phyloP scores from a whole-genome alignment of 2,797 vertebrate species.

The Phoxinus dragarum region DNA sequence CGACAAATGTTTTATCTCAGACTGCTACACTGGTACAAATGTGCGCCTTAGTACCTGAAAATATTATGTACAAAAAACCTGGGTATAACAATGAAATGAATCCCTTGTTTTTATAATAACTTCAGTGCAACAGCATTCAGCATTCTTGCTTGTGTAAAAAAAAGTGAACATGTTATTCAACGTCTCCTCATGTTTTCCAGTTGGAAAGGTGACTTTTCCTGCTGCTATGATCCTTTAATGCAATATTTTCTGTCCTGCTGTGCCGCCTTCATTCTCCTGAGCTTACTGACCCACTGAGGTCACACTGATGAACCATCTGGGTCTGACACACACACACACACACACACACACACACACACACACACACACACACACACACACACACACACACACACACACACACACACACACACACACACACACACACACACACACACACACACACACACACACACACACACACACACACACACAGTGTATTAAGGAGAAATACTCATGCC shows the following conservation, averaged over 20 bases:
- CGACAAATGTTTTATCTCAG: neutral
- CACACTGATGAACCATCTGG: constrained; percentile 55
- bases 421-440: too few relatives aligned
- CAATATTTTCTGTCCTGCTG: constrained; percentile 26
- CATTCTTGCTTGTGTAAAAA: neutral
- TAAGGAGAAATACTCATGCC: constrained; percentile 34
- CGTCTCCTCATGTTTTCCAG: constrained; percentile 6
- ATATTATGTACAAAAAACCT: neutral
- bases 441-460: too few relatives aligned
- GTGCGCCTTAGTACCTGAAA: neutral
- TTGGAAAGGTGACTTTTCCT: constrained; percentile 43
- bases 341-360: constrained; percentile 27
- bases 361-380: too few relatives aligned
- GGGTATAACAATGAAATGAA: neutral
- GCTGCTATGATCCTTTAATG: constrained; percentile 34
- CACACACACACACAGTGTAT: neutral
- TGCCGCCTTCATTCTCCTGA: constrained; percentile 42
- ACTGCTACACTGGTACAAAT: neutral
- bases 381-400: too few relatives aligned
- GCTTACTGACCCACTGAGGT: constrained; percentile 55
- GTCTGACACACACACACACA: constrained; percentile 28
- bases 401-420: too few relatives aligned
- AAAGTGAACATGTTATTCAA: constrained; percentile 3
- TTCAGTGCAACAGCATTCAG: neutral
- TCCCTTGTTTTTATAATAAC: neutral